Evolutionary conservation across 1,140 invertebrate species (phyloP).

Genomic region (Ooceraea biroi): DNA sequence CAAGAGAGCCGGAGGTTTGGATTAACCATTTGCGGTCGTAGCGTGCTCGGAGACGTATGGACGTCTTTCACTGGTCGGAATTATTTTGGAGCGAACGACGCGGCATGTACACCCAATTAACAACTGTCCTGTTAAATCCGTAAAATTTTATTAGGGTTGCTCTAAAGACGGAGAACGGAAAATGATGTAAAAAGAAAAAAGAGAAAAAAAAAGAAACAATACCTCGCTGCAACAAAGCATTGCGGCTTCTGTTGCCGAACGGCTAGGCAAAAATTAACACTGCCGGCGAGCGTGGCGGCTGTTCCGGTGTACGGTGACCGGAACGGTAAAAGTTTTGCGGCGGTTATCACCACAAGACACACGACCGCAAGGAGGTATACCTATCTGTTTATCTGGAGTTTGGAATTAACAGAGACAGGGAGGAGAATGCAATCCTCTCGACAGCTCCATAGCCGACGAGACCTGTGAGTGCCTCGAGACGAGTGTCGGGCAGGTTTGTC

Average conservation of each 20-base stretch:
- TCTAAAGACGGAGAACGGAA: conserved; percentile 12
- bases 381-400: conserved; percentile 32
- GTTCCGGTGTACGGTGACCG: conserved; percentile 19
- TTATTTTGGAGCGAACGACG: conserved; percentile 51
- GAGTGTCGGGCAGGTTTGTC: not conserved
- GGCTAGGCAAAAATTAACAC: conserved; percentile 52
- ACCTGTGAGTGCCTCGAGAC: too few relatives aligned
- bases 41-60: conserved; percentile 28
- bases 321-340: conserved; percentile 48
- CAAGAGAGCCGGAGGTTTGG: conserved; percentile 84
- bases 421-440: too few relatives aligned
- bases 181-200: not conserved
- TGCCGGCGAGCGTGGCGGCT: conserved; percentile 44
- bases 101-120: conserved; percentile 37
- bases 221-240: conserved; percentile 29
- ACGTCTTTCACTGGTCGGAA: conserved; percentile 40
- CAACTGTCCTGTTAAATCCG: conserved; percentile 25
- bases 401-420: conserved; percentile 26
- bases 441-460: too few relatives aligned
- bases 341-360: not conserved
- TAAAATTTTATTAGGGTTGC: conserved; percentile 8
- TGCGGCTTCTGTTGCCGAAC: conserved; percentile 41
- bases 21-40: conserved; percentile 73
- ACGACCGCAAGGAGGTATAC: conserved; percentile 28
- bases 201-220: conserved; percentile 7